A percentile compares a stretch with the other conserved stretches of the same genome.
These are phyloP conservation scores for Lepas anatifera DNA, from an alignment of 2,888 invertebrate genomes.

Conservation along the genomic window DNA sequence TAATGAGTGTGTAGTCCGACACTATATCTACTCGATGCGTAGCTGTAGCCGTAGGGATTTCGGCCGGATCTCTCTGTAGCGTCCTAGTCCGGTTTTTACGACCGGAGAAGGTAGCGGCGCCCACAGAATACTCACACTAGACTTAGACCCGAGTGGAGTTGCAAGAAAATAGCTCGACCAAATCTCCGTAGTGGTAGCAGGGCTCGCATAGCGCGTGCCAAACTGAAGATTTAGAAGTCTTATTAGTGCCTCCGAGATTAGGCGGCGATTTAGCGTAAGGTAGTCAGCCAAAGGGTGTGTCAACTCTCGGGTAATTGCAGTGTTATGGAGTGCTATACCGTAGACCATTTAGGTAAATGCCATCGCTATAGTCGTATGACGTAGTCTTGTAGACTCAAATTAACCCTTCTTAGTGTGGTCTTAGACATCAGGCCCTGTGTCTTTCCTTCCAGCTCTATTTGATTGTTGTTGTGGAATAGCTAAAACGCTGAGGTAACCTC, in stretches of 20 bases:
- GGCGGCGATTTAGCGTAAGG: neutral
- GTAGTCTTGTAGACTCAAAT: neutral
- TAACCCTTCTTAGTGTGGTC: neutral
- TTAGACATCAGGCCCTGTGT: neutral
- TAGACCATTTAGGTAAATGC: neutral
- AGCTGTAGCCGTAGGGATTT: conserved; percentile 10
- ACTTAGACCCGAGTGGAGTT: neutral
- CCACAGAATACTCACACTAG: neutral
- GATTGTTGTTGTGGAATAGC: too few relatives aligned
- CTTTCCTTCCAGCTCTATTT: neutral
- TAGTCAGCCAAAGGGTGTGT: too few relatives aligned
- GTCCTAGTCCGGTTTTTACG: neutral
- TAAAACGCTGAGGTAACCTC: too few relatives aligned
- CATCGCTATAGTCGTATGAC: too few relatives aligned
- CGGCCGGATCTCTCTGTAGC: neutral
- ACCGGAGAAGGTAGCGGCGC: neutral
- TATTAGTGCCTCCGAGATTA: neutral
- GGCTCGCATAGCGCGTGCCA: neutral
- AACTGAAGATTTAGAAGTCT: neutral
- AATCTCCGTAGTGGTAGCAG: neutral
- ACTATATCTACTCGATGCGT: conserved; percentile 1
- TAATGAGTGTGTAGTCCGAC: conserved; percentile 7
- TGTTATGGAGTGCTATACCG: neutral
- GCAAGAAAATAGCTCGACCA: neutral
- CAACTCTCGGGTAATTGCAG: too few relatives aligned